Evolutionary conservation across 2,797 vertebrate genomes (phyloP), one percentile per base, ranked within the genome.

Genomic region (Presbytis comata): DNA sequence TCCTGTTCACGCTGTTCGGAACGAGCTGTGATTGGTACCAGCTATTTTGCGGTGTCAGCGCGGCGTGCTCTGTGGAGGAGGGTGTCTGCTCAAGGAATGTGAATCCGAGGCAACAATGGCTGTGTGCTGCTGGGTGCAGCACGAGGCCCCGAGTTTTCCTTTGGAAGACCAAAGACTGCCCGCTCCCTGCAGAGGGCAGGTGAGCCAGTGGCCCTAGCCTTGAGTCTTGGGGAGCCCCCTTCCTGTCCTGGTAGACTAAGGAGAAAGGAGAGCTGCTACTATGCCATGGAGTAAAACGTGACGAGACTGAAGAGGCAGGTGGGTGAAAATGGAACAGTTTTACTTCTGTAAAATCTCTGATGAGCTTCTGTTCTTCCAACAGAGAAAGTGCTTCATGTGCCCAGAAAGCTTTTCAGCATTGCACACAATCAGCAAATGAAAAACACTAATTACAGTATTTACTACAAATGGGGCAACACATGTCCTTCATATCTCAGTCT

Each of bases 211-310:
- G 81, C 53, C n/a, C 39, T 8, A 4, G n/a, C 53, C 87, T 55
- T 19, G 6, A 21, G 59, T 10, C 46, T 30, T 19, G 28, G 79
- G 46, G 57, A 76, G 53, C 0, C 48, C 55, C 33, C 28, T 39
- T 55, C 44, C 28, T 53, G 39, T 46, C n/a, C 22, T 30, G 87
- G 26, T 9, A 41, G 5, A 14, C 50, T 17, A 41, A 30, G 46
- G 70, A n/a, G 19, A 50, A 55, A 59, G 22, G 74, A 72, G 46
- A 57, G 36, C 19, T 50, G 19, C 39, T 30, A 39, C 50, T 33
- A 48, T 72, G 46, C 24, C 22, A 9, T 0, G 14, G 0, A 30
- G 46, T 22, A 19, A 24, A 79, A 85, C 1, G 21, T 1, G 7
- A 41, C 44, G 11, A 82, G 84, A 75, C 12, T 75, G 7, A 24